These are phyloP conservation scores for Clarias batrachus DNA, from an alignment of 2,113 vertebrate species.

Conservation along the genomic window DNA sequence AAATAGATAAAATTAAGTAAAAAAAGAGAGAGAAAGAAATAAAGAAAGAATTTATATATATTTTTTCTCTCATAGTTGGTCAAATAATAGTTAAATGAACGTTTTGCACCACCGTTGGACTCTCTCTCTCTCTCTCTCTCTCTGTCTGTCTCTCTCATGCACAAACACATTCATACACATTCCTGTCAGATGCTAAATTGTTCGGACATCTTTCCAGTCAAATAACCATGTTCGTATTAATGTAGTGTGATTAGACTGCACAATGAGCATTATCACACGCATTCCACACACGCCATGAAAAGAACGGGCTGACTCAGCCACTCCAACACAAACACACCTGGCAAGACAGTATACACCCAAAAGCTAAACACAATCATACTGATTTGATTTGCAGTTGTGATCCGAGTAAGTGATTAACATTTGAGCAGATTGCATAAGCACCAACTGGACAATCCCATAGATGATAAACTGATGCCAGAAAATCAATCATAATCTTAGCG, in stretches of 20 bases:
- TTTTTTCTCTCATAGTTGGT: neutral
- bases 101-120: neutral
- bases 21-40: neutral
- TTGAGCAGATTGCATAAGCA: neutral
- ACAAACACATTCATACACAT: neutral
- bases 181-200: neutral
- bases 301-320: conserved; percentile 17
- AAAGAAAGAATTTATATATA: neutral
- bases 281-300: conserved; percentile 55
- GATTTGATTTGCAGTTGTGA: neutral
- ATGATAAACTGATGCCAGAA: neutral
- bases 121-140: conserved; percentile 1
- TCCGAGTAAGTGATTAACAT: neutral
- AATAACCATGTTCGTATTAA: conserved; percentile 66
- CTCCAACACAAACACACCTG: neutral
- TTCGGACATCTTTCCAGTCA: conserved; percentile 74
- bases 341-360: neutral
- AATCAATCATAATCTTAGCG: neutral
- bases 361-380: neutral
- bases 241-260: conserved; percentile 61
- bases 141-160: conserved; percentile 14
- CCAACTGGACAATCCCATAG: neutral
- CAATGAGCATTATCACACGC: conserved; percentile 59
- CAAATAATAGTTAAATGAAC: neutral
- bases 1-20: neutral